phyloP scores from a whole-genome alignment of 2,888 invertebrate genomes.

The Drosophila anomalata region DNA sequence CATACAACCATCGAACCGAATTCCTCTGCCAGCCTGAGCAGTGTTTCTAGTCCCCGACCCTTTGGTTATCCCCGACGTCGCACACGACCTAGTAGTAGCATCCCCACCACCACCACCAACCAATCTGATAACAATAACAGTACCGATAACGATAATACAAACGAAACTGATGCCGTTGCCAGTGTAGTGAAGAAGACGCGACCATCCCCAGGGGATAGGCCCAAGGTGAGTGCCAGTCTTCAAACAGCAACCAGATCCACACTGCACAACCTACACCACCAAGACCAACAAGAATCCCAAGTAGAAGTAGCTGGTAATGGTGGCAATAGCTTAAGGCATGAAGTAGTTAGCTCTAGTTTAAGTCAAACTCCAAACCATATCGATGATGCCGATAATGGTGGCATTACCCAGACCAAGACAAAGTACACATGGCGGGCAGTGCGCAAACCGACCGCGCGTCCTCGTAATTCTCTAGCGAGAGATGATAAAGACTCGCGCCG shows the following conservation, averaged over 20 bases:
- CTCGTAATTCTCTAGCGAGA: constrained; percentile 39
- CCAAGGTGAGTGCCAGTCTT: constrained; percentile 83
- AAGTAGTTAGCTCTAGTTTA: constrained; percentile 68
- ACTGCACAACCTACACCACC: constrained; percentile 34
- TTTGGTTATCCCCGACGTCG: constrained; percentile 85
- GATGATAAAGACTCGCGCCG: constrained; percentile 60
- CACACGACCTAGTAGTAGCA: constrained; percentile 81
- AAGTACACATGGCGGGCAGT: constrained; percentile 56
- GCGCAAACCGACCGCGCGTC: constrained; percentile 36
- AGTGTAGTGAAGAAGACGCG: constrained; percentile 62
- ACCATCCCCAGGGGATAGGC: constrained; percentile 69
- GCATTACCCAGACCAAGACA: constrained; percentile 8
- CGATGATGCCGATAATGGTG: background rate
- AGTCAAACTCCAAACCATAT: constrained; percentile 37
- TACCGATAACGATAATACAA: constrained; percentile 44
- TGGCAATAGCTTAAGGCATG: constrained; percentile 78
- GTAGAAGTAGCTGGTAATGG: constrained; percentile 70
- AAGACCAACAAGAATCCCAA: constrained; percentile 38
- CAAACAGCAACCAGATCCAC: constrained; percentile 52
- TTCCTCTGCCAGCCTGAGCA: constrained; percentile 58
- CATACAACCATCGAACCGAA: constrained; percentile 33
- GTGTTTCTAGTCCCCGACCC: constrained; percentile 85
- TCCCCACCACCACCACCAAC: constrained; percentile 35
- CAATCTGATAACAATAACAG: constrained; percentile 25
- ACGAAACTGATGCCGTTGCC: constrained; percentile 58